A percentile compares a stretch with the other conserved stretches of the same genome.
phyloP scores from a whole-genome alignment of 2,888 invertebrate genomes.

The Lottia scabra region DNA sequence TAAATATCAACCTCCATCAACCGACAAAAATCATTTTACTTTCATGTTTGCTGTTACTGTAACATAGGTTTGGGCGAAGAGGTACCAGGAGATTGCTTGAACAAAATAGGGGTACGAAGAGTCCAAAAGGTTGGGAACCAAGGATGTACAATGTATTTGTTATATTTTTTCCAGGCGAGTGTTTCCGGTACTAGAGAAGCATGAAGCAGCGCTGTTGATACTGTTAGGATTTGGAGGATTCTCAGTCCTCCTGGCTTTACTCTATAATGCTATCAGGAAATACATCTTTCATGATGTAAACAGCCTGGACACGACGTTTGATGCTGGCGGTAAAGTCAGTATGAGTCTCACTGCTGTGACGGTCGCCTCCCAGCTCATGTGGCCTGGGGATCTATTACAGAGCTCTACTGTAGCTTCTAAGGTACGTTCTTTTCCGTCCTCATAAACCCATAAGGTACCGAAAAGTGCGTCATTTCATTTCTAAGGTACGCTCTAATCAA shows the following conservation, averaged over 20 bases:
- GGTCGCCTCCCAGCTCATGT: conserved; percentile 51
- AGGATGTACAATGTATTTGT: background rate
- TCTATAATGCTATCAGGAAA: conserved; percentile 45
- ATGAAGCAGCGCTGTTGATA: conserved; percentile 44
- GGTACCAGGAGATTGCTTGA: no score
- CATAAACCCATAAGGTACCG: no score
- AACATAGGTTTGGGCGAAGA: no score
- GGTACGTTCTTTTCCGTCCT: no score
- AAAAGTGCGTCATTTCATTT: no score
- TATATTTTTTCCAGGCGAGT: conserved; percentile 18
- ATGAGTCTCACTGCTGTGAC: conserved; percentile 52
- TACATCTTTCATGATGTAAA: conserved; percentile 48
- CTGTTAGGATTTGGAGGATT: conserved; percentile 53
- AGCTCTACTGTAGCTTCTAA: conserved; percentile 49
- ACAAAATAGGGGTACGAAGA: no score
- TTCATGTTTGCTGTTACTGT: no score
- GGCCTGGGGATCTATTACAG: conserved; percentile 53
- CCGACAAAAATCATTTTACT: no score
- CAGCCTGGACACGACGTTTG: conserved; percentile 54
- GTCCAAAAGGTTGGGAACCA: no score
- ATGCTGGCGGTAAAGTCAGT: conserved; percentile 52
- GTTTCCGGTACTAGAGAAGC: conserved; percentile 37
- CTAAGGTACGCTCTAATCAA: no score
- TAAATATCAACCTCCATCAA: no score
- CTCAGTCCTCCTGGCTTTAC: conserved; percentile 45